Evolutionary conservation across 1,140 invertebrate species (phyloP).

Genomic region (Brachionus koreanus): DNA sequence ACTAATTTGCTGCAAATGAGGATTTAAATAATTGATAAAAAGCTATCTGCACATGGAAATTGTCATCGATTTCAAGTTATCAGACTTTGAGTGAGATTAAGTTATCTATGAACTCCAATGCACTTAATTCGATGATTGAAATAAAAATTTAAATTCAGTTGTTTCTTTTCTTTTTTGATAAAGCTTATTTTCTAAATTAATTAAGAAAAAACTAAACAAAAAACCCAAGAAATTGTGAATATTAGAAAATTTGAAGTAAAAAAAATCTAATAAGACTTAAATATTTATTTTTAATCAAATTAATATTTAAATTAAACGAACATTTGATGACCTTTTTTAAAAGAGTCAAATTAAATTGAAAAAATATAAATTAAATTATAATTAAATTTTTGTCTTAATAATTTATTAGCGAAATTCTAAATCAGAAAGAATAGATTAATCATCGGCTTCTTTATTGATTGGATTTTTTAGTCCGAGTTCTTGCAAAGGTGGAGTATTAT

Average conservation of each 20-base stretch:
- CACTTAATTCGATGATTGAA: neutral
- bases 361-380: no score
- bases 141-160: neutral
- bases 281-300: neutral
- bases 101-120: neutral
- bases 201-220: neutral
- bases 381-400: no score
- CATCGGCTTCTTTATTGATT: no score
- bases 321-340: neutral
- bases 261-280: neutral
- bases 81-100: neutral
- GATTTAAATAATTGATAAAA: neutral
- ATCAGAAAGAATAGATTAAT: no score
- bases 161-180: neutral
- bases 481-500: neutral
- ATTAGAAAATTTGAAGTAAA: neutral
- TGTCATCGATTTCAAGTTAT: neutral
- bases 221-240: neutral
- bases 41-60: neutral
- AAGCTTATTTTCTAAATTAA: neutral
- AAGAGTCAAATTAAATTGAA: no score
- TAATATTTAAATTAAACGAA: neutral
- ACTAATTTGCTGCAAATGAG: neutral
- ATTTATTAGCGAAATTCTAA: no score
- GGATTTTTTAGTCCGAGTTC: neutral